Conservation (phyloP, 2,888 invertebrate genomes). For the Eupithecia subfuscata region DNA sequence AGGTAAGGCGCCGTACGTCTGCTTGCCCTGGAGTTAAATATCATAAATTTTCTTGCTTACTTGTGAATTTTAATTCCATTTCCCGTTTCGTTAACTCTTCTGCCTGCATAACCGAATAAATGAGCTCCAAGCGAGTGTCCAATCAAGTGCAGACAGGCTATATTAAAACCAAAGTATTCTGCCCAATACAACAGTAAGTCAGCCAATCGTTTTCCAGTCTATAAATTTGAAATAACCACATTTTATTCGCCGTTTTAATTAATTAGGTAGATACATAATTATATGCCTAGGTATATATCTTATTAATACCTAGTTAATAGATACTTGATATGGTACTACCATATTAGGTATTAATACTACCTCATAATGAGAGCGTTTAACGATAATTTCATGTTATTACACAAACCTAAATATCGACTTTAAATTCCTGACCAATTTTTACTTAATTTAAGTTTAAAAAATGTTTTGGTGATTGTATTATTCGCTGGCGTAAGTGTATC, state of each 20-base stretch:
- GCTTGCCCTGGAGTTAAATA: not conserved
- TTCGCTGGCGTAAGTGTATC: too few species aligned
- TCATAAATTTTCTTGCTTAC: not conserved
- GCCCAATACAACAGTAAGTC: constrained; percentile 2
- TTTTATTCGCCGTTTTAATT: not conserved
- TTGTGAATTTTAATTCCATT: not conserved
- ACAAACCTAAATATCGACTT: too few species aligned
- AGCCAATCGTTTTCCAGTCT: not conserved
- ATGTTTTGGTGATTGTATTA: too few species aligned
- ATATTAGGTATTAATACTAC: too few species aligned
- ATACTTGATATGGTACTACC: too few species aligned
- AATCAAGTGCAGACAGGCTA: not conserved
- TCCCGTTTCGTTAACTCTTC: not conserved
- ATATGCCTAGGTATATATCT: not conserved
- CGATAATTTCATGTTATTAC: too few species aligned
- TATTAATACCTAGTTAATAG: too few species aligned
- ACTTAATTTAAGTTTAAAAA: too few species aligned
- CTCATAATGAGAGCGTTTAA: too few species aligned
- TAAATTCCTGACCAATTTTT: too few species aligned
- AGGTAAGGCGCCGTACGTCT: not conserved
- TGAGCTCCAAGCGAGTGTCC: constrained; percentile 18
- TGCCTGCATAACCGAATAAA: not conserved
- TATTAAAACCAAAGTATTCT: not conserved
- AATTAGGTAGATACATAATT: not conserved
- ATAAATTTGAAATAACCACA: not conserved